A percentile compares a stretch with the other conserved stretches of the same genome.
phyloP scores from a whole-genome alignment of 2,888 invertebrate species.

The Aporophyla lueneburgensis region DNA sequence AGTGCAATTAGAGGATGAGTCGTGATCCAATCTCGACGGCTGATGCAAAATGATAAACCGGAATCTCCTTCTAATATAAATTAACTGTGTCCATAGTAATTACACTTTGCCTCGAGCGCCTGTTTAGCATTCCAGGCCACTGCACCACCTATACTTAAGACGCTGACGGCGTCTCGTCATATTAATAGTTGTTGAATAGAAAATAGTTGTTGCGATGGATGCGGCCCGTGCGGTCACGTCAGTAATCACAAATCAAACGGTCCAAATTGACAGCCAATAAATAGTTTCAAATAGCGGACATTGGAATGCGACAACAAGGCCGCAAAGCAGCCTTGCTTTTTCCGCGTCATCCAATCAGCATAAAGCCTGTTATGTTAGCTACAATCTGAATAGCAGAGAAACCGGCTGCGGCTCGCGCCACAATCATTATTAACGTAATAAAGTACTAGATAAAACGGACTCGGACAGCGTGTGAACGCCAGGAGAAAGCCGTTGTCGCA shows the following conservation, averaged over 20 bases:
- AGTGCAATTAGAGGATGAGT: conserved; percentile 84
- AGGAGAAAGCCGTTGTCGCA: conserved; percentile 89
- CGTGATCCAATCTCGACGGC: conserved; percentile 78
- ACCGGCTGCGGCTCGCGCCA: conserved; percentile 88
- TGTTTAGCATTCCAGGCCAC: conserved; percentile 76
- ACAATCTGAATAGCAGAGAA: conserved; percentile 83
- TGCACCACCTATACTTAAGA: conserved; percentile 70
- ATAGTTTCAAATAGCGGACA: conserved; percentile 82
- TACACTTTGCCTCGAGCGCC: conserved; percentile 73
- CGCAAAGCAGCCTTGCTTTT: conserved; percentile 87
- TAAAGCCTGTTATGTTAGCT: conserved; percentile 82
- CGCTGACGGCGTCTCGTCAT: conserved; percentile 71
- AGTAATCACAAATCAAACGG: conserved; percentile 76
- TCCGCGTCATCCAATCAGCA: conserved; percentile 89
- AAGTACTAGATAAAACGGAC: conserved; percentile 88
- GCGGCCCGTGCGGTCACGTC: conserved; percentile 56
- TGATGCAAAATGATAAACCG: conserved; percentile 74
- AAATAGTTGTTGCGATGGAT: conserved; percentile 58
- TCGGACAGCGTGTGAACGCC: conserved; percentile 89
- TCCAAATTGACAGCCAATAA: conserved; percentile 81
- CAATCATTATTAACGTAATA: conserved; percentile 89
- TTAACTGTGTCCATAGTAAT: conserved; percentile 77
- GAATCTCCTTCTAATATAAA: conserved; percentile 75
- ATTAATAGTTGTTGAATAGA: conserved; percentile 68
- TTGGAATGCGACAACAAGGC: conserved; percentile 87